These are phyloP conservation scores for Acyrthosiphon pisum DNA, from an alignment of 1,140 invertebrate species.

Conservation along the genomic window DNA sequence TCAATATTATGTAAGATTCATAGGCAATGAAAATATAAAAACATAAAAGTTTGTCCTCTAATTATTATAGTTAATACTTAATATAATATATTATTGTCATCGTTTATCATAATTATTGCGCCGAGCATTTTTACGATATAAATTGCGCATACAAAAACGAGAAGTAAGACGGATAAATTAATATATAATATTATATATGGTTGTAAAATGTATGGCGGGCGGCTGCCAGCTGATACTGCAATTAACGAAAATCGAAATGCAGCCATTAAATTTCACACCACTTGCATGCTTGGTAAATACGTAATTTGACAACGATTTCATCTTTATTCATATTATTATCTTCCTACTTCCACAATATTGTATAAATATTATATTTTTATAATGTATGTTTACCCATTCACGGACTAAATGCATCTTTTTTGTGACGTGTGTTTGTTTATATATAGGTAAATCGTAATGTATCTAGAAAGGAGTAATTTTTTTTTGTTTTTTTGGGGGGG, in stretches of 20 bases:
- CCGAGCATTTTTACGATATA: neutral
- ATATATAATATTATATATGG: neutral
- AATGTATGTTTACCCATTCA: neutral
- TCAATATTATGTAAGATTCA: too few species aligned
- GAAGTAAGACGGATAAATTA: neutral
- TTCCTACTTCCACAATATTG: neutral
- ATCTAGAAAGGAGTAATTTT: too few species aligned
- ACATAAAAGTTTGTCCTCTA: neutral
- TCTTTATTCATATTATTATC: neutral
- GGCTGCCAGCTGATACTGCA: too few species aligned
- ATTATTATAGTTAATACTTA: too few species aligned
- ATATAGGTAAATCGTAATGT: too few species aligned
- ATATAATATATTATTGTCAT: neutral
- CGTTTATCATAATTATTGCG: neutral
- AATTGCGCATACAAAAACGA: neutral
- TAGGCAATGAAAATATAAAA: neutral
- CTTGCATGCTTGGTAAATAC: neutral
- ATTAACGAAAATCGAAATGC: neutral
- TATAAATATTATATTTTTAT: slow-evolving; percentile 1
- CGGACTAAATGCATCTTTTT: neutral
- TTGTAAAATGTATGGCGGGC: neutral
- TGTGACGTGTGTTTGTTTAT: too few species aligned
- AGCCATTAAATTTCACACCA: neutral
- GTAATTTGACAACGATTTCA: neutral
- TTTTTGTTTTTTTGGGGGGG: too few species aligned